Base-by-base conservation (phyloP, 2,888 invertebrate genomes). In the Caenorhabditis virilis region DNA sequence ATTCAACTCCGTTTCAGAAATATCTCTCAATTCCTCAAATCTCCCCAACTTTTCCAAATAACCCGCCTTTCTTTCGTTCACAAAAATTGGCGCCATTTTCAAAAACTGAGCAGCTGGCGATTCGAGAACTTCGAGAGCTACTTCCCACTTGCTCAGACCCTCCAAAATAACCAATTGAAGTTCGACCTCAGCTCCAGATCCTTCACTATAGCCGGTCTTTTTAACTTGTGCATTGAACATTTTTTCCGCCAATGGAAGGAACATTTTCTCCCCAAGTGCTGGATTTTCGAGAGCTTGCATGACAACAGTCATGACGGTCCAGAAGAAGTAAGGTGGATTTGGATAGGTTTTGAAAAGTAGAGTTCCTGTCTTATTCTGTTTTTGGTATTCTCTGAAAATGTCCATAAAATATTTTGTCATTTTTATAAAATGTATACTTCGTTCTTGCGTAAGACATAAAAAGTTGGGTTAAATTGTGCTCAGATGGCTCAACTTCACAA, bases 261-360 rank as follows among this genome's bases (percentile, higher is more conserved):
- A 89, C 70, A 95, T 88, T 66, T 88, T 88, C 74, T 85, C 85
- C 1, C 88, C 87, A 35, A 88, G 79, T 49, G 80, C 82, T 16
- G 78, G 69, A 62, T 85, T 82, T 45, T 64, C 57, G 13, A 66
- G 25, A 1, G 73, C 78, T 88, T 95, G 95, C 87, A 95, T 88
- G 22, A 95, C 90, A 75, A 93, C 89, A 84, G 95, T 95, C 91
- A 95, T 95, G 11, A 97, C 91, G 20, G 92, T 91, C 98, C 97
- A 98, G 84, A 93, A 95, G 84, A 94, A 95, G 84, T 97, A 97
- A 0, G 94, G 94, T 84, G 92, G 93, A 84, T 95, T 95, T 2
- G 92, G 91, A 79, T 90, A 90, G 55, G 91, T 87, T 86, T 93
- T 95, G 85, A 92, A 95, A 33, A 98, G 86, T 13, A 89, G 88